Conservation (phyloP, 1,140 invertebrate genomes). For the Harlomillsia oculata region DNA sequence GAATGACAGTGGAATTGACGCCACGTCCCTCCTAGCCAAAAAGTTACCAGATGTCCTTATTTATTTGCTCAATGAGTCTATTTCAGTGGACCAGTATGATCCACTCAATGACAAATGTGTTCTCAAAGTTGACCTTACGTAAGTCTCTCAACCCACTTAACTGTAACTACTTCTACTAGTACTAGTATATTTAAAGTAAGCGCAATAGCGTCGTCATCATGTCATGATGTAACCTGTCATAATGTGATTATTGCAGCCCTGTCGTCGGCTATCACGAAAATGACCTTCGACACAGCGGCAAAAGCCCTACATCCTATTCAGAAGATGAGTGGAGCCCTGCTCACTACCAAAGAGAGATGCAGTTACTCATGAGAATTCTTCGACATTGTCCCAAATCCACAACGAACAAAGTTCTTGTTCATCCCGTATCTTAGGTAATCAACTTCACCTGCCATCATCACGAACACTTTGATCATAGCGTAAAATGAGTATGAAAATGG, state of each 20-base stretch:
- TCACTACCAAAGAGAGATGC: conserved; percentile 3
- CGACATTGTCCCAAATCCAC: conserved; percentile 1
- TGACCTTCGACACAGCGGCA: too few species aligned
- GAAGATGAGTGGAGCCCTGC: too few species aligned
- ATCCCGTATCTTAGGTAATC: conserved; percentile 28
- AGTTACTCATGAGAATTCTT: conserved; percentile 7
- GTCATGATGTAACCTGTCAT: too few species aligned
- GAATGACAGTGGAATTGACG: conserved; percentile 18
- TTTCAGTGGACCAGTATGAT: conserved; percentile 23
- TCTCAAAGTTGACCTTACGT: conserved; percentile 29
- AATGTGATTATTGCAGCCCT: too few species aligned
- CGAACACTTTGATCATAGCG: conserved; percentile 19
- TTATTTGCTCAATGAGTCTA: conserved; percentile 18
- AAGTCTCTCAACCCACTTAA: too few species aligned
- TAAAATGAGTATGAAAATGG: conserved; percentile 22
- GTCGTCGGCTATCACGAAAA: too few species aligned
- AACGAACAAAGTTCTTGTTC: conserved; percentile 19
- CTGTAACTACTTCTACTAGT: too few species aligned
- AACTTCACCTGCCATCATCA: conserved; percentile 27
- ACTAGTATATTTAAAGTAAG: too few species aligned
- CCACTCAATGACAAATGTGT: conserved; percentile 30
- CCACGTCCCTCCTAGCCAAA: conserved; percentile 13
- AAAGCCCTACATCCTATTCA: too few species aligned
- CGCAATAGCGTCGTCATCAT: too few species aligned
- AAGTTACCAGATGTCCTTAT: conserved; percentile 20